These are phyloP conservation scores for Apamea anceps DNA, from an alignment of 2,888 invertebrate species.

Conservation along the genomic window DNA sequence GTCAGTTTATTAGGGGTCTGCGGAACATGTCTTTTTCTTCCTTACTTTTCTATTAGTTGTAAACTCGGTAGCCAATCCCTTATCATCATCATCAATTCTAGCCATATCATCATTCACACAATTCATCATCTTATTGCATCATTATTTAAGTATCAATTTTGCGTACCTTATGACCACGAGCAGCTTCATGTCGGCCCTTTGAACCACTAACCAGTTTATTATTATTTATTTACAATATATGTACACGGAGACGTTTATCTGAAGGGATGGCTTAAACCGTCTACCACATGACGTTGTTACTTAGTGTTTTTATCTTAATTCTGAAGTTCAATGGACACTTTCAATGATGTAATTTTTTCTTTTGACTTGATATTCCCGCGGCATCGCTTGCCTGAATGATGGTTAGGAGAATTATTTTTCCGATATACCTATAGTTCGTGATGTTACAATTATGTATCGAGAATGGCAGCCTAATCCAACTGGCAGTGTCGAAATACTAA, in stretches of 20 bases:
- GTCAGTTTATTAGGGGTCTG: too few relatives aligned
- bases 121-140: neutral
- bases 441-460: neutral
- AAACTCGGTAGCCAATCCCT: too few relatives aligned
- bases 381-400: neutral
- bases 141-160: neutral
- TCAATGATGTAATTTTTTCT: neutral
- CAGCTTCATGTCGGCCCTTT: slow-evolving; percentile 36
- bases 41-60: too few relatives aligned
- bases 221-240: slow-evolving; percentile 19
- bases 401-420: too few relatives aligned
- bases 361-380: neutral
- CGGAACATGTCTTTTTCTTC: too few relatives aligned
- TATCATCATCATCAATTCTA: too few relatives aligned
- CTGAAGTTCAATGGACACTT: neutral
- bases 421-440: neutral
- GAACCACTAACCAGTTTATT: neutral
- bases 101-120: too few relatives aligned
- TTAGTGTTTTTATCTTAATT: slow-evolving; percentile 23
- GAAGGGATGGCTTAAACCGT: slow-evolving; percentile 5
- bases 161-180: slow-evolving; percentile 37
- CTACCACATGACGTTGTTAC: neutral
- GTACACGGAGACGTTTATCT: slow-evolving; percentile 27
- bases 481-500: too few relatives aligned
- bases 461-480: too few relatives aligned